Evolutionary conservation across 2,113 vertebrate genomes (phyloP).

Genomic region (Nycticryphes semicollaris): DNA sequence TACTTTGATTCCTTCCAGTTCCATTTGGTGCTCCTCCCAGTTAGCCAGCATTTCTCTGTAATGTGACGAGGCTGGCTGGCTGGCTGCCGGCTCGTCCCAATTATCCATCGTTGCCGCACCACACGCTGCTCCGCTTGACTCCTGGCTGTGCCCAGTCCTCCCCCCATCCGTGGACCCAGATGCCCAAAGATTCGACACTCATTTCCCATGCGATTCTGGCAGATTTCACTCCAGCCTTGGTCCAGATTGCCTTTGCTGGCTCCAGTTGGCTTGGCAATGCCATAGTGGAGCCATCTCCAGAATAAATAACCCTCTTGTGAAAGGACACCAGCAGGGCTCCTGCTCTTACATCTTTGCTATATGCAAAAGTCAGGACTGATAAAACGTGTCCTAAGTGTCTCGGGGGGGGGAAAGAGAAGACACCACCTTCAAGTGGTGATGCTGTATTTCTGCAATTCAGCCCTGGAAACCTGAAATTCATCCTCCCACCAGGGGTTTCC

Average conservation of each 20-base stretch:
- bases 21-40: neutral
- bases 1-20: neutral
- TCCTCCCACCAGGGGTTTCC: neutral
- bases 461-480: neutral
- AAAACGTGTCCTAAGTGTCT: neutral
- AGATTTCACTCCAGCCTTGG: neutral
- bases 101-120: neutral
- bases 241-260: neutral
- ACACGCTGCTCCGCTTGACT: neutral
- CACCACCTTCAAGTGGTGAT: neutral
- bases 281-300: neutral
- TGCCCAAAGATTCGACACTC: neutral
- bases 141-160: neutral
- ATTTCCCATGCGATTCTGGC: neutral
- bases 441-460: neutral
- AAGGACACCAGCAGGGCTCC: neutral
- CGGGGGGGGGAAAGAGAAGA: neutral
- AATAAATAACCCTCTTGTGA: neutral
- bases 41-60: neutral
- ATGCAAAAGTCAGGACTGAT: accelerated
- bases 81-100: accelerated
- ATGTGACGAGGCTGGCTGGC: accelerated
- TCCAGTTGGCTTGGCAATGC: neutral
- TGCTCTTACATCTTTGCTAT: neutral
- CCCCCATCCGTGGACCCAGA: neutral